Conservation (phyloP, 2,797 vertebrate genomes). For the Lerista edwardsae region DNA sequence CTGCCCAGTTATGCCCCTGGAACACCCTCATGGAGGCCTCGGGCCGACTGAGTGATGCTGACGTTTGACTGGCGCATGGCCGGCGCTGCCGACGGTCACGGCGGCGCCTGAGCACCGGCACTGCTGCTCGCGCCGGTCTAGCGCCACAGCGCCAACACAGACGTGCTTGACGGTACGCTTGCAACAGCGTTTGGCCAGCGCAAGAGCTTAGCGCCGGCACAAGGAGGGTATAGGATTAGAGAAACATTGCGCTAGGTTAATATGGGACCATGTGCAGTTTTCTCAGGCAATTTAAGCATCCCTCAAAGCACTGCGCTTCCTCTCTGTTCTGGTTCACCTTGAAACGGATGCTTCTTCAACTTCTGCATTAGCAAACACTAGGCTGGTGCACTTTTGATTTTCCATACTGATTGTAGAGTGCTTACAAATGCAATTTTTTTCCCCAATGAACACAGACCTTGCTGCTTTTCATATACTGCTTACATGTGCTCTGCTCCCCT, state of each 20-base stretch:
- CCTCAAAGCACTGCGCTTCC: slow-evolving; percentile 36
- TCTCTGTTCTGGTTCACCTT: slow-evolving; percentile 36
- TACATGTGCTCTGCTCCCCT: slow-evolving; percentile 11
- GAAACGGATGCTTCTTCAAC: slow-evolving; percentile 25
- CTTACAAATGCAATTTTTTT: slow-evolving; percentile 48
- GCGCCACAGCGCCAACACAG: too few species aligned
- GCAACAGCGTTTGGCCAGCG: too few species aligned
- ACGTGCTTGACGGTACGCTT: too few species aligned
- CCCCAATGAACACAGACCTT: slow-evolving; percentile 29
- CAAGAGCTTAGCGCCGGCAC: too few species aligned
- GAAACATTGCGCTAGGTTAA: not conserved
- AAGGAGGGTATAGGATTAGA: too few species aligned
- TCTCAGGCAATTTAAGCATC: slow-evolving; percentile 53
- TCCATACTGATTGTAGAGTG: slow-evolving; percentile 20
- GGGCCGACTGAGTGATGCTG: too few species aligned
- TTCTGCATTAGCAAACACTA: slow-evolving; percentile 42
- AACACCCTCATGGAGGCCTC: too few species aligned
- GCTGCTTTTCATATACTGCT: slow-evolving; percentile 29
- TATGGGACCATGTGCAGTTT: slow-evolving; percentile 45
- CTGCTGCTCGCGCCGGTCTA: too few species aligned
- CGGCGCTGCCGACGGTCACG: too few species aligned
- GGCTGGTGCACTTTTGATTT: slow-evolving; percentile 19
- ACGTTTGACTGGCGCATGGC: too few species aligned
- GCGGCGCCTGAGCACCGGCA: too few species aligned
- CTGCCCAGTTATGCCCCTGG: too few species aligned